A percentile compares a stretch with the other conserved stretches of the same genome.
Conservation (phyloP, 1,140 invertebrate genomes). For the Brachystomella parvula region DNA sequence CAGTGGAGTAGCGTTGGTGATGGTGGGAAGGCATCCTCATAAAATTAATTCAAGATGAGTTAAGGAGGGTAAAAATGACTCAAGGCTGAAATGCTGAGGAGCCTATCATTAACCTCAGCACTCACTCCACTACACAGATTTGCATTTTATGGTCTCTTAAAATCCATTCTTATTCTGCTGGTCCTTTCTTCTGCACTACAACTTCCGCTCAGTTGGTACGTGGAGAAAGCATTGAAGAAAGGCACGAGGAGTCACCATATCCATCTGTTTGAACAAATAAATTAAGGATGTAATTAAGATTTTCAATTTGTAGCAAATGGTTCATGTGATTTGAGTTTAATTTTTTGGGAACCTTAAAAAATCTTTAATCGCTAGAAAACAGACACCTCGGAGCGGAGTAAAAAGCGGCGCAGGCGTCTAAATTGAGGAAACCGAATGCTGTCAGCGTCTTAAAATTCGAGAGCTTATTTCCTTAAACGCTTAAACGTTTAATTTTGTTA, state of each 20-base stretch:
- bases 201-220: background rate
- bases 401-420: background rate
- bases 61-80: background rate
- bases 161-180: too few relatives aligned
- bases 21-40: background rate
- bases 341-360: background rate
- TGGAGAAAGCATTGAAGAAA: background rate
- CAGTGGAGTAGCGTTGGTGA: too few relatives aligned
- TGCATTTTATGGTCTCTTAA: slow-evolving; percentile 4
- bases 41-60: background rate
- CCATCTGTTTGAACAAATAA: slow-evolving; percentile 7
- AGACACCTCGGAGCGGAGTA: too few relatives aligned
- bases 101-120: slow-evolving; percentile 3
- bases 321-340: background rate
- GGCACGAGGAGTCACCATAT: background rate
- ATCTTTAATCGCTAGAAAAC: too few relatives aligned
- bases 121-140: background rate
- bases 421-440: background rate
- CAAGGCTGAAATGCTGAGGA: background rate
- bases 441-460: background rate
- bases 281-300: slow-evolving; percentile 7
- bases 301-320: slow-evolving; percentile 1
- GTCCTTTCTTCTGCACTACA: background rate
- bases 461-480: background rate
- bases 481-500: background rate